A percentile compares a stretch with the other conserved stretches of the same genome.
Conservation (phyloP, 1,140 invertebrate genomes). For the Psilanteris sp. region DNA sequence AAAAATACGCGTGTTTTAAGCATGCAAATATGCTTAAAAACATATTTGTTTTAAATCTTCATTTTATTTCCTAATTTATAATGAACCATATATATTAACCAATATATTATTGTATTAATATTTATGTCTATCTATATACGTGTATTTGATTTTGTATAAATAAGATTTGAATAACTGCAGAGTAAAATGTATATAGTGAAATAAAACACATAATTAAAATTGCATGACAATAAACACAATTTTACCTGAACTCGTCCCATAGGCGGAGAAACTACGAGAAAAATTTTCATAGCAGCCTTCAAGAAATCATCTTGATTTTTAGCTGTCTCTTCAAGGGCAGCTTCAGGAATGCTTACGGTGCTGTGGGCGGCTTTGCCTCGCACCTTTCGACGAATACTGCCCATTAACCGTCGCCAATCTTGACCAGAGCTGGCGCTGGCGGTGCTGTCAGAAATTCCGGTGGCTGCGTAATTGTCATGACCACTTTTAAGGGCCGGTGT, state of each 20-base stretch:
- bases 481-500: constrained; percentile 30
- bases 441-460: constrained; percentile 46
- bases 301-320: constrained; percentile 81
- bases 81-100: no score
- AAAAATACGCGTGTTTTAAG: no score
- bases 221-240: not conserved
- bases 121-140: no score
- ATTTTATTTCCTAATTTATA: no score
- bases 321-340: constrained; percentile 57
- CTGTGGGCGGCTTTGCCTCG: constrained; percentile 68
- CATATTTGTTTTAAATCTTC: no score
- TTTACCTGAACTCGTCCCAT: constrained; percentile 83
- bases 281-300: constrained; percentile 84
- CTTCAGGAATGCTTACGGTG: constrained; percentile 69
- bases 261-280: constrained; percentile 84
- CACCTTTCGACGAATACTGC: constrained; percentile 76
- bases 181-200: no score
- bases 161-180: no score
- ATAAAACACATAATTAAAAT: no score
- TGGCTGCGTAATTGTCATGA: constrained; percentile 40
- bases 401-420: constrained; percentile 78
- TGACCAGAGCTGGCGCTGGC: constrained; percentile 65
- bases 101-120: no score
- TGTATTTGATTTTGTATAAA: no score
- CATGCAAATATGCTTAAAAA: no score